These are phyloP conservation scores for Lycocerus yunnanus DNA, from an alignment of 2,888 invertebrate species.

Conservation along the genomic window DNA sequence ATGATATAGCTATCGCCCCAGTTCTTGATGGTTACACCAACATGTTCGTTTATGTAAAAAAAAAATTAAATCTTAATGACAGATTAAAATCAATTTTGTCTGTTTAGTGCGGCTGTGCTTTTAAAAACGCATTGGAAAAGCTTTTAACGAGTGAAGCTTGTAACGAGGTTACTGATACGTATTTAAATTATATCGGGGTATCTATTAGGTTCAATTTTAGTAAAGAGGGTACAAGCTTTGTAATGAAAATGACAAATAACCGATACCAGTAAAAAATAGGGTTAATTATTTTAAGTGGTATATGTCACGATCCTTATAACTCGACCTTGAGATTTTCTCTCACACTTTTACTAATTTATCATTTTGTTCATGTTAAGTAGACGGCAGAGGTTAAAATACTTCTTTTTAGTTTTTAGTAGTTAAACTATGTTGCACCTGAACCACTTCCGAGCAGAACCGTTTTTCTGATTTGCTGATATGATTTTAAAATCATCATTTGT, in stretches of 20 bases:
- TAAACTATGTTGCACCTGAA: no score
- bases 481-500: no score
- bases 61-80: background rate
- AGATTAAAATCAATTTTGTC: slow-evolving; percentile 25
- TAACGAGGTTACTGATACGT: slow-evolving; percentile 22
- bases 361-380: no score
- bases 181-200: background rate
- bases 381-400: no score
- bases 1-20: background rate
- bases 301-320: background rate
- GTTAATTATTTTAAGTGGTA: background rate
- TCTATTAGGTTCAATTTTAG: slow-evolving; percentile 1
- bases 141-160: slow-evolving; percentile 24
- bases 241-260: background rate
- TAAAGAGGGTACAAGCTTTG: background rate
- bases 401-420: no score
- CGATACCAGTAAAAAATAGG: background rate
- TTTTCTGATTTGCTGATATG: no score
- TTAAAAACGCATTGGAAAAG: slow-evolving; percentile 22
- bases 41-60: background rate
- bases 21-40: background rate
- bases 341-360: no score
- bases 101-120: slow-evolving; percentile 13
- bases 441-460: no score
- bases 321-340: no score